phyloP scores from a whole-genome alignment of 2,888 invertebrate genomes.

The Nyleta sp. region DNA sequence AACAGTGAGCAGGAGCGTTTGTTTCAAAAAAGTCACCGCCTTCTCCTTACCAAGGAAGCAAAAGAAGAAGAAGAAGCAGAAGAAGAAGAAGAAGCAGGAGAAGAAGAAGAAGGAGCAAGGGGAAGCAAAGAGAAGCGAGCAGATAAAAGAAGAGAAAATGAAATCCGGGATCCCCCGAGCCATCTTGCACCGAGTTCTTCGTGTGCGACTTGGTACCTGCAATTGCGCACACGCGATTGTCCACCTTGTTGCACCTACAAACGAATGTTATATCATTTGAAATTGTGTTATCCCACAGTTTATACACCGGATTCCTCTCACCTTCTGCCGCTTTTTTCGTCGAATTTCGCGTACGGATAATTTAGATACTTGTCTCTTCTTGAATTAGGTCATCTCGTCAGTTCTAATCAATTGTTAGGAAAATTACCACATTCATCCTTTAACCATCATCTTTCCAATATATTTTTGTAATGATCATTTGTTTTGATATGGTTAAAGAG shows the following conservation, averaged over 20 bases:
- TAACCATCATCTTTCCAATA: no score
- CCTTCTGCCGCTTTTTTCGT: not conserved
- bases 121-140: constrained; percentile 46
- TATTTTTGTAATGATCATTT: no score
- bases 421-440: no score
- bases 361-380: not conserved
- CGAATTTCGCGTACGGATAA: no score
- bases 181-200: constrained; percentile 1
- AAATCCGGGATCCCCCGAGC: constrained; percentile 26
- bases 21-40: constrained; percentile 66
- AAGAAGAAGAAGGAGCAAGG: constrained; percentile 43
- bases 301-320: not conserved
- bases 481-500: no score
- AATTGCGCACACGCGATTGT: constrained; percentile 28
- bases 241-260: constrained; percentile 25
- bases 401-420: no score
- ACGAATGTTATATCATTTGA: constrained; percentile 24
- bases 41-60: constrained; percentile 33
- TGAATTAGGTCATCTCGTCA: no score
- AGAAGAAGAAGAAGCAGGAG: constrained; percentile 48
- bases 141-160: constrained; percentile 26
- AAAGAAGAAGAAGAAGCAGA: constrained; percentile 49
- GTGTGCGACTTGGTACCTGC: constrained; percentile 16
- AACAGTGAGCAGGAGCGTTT: constrained; percentile 66
- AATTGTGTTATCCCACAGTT: not conserved